Percentiles rank a stretch among this genome's conserved stretches.
Evolutionary conservation across 1,140 invertebrate genomes (phyloP).

Genomic region (Lysiphlebus fabarum): DNA sequence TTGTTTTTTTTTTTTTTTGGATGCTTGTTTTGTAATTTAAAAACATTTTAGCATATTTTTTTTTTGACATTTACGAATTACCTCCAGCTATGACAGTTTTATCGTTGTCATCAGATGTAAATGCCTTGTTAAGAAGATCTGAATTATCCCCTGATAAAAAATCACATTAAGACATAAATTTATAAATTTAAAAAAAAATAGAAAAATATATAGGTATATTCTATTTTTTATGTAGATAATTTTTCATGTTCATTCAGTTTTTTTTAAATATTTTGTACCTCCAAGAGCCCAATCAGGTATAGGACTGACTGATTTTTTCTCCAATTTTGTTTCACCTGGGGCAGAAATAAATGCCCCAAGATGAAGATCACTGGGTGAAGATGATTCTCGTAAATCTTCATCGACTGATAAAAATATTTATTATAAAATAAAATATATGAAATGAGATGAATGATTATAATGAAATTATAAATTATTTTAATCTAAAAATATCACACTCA

Average conservation of each 20-base stretch:
- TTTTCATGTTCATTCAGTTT: not conserved
- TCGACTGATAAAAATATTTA: constrained; percentile 48
- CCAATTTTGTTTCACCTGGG: constrained; percentile 41
- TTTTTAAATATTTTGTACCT: constrained; percentile 41
- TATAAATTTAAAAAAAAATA: constrained; percentile 3
- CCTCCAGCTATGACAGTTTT: constrained; percentile 43
- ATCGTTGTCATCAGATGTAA: constrained; percentile 53
- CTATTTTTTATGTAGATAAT: not conserved
- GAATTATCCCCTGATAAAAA: constrained; percentile 58
- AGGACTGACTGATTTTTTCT: constrained; percentile 54
- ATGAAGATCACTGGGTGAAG: constrained; percentile 53
- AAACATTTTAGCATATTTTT: not conserved
- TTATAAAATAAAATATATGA: constrained; percentile 19
- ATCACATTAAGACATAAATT: constrained; percentile 20
- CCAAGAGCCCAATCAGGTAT: constrained; percentile 61
- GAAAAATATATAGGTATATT: not conserved
- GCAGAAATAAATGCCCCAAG: constrained; percentile 46
- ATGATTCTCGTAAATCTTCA: constrained; percentile 56
- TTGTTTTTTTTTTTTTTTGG: no score
- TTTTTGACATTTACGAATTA: constrained; percentile 33
- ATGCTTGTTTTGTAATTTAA: constrained; percentile 6
- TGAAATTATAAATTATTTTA: constrained; percentile 11
- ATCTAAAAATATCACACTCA: not conserved
- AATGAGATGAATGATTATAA: not conserved
- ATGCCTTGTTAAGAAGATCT: constrained; percentile 59